phyloP scores from a whole-genome alignment of 2,888 invertebrate genomes.

The Omphaloscelis lunosa region DNA sequence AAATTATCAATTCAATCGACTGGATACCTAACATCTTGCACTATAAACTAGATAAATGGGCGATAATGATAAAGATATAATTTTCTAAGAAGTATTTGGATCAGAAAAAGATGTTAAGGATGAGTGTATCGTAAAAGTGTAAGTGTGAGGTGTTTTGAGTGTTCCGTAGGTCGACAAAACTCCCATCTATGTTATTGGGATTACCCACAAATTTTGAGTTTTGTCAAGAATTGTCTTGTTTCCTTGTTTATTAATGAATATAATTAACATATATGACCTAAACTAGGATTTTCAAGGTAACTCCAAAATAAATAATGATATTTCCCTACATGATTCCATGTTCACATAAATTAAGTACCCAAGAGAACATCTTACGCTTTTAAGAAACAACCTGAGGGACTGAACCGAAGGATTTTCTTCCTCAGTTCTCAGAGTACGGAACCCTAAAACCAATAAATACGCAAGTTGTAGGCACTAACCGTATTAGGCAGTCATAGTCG shows the following conservation, averaged over 20 bases:
- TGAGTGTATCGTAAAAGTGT: background rate
- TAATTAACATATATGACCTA: too few relatives aligned
- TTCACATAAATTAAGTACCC: background rate
- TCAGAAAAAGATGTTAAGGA: conserved; percentile 11
- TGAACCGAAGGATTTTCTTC: background rate
- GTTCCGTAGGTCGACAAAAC: conserved; percentile 18
- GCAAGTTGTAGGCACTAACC: conserved; percentile 32
- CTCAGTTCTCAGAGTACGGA: background rate
- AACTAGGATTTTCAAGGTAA: too few relatives aligned
- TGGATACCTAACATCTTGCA: conserved; percentile 39
- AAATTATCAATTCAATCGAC: conserved; percentile 33
- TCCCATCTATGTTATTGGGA: too few relatives aligned
- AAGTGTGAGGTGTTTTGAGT: background rate
- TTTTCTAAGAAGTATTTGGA: conserved; percentile 33
- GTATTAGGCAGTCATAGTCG: conserved; percentile 39
- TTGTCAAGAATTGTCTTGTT: background rate
- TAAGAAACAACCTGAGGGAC: background rate
- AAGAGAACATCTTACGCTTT: background rate
- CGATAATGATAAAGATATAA: conserved; percentile 31
- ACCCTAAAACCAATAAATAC: conserved; percentile 39
- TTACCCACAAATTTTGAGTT: too few relatives aligned
- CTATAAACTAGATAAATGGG: conserved; percentile 40
- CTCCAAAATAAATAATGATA: background rate
- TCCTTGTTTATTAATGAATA: too few relatives aligned
- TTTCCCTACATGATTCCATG: background rate